Evolutionary conservation across 2,888 invertebrate species (phyloP).

Genomic region (Anorthoa munda): DNA sequence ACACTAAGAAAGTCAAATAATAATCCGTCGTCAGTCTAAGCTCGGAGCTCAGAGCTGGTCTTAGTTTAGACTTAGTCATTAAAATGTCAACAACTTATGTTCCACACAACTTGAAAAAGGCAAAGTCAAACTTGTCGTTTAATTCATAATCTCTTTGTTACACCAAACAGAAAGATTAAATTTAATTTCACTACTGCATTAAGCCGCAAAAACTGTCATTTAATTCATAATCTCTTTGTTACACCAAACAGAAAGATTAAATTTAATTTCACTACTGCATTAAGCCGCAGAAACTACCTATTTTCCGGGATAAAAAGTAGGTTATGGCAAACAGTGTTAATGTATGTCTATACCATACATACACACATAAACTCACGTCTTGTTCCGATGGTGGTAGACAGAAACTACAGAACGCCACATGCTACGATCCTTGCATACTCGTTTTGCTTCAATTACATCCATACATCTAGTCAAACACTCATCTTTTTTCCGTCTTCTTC

Average conservation of each 20-base stretch:
- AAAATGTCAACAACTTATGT: constrained; percentile 12
- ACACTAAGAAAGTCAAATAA: neutral
- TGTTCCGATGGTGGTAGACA: too few relatives aligned
- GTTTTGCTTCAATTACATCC: too few relatives aligned
- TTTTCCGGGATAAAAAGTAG: neutral
- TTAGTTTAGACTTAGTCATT: neutral
- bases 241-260: constrained; percentile 6
- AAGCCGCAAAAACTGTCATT: too few relatives aligned
- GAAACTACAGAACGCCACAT: too few relatives aligned
- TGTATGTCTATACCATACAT: too few relatives aligned
- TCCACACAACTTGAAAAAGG: neutral
- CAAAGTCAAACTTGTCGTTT: constrained; percentile 2
- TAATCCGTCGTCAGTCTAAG: neutral
- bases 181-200: neutral
- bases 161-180: constrained; percentile 6
- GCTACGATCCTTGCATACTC: too few relatives aligned
- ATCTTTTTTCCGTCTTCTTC: too few relatives aligned
- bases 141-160: constrained; percentile 14
- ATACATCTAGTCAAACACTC: too few relatives aligned
- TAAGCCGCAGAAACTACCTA: neutral
- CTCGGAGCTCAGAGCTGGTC: neutral
- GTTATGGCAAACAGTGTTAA: neutral
- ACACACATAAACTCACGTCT: too few relatives aligned
- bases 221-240: constrained; percentile 14
- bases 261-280: neutral